Conservation (phyloP, 2,888 invertebrate species). For the Drosophila nigricruria region DNA sequence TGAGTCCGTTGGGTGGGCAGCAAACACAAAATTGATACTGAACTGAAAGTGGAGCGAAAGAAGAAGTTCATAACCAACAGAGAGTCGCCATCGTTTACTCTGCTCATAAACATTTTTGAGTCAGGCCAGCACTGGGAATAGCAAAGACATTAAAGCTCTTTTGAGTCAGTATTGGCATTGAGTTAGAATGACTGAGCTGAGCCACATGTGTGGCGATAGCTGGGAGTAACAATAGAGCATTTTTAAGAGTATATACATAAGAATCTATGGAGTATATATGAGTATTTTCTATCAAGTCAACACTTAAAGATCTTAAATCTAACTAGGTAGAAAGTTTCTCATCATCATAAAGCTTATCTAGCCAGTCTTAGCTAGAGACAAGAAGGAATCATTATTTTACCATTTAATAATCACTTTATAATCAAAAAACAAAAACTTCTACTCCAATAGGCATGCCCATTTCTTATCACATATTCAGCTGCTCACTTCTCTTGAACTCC, state of each 20-base stretch:
- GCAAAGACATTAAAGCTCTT: neutral
- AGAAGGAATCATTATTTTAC: too few relatives aligned
- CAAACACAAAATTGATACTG: neutral
- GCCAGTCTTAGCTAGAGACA: neutral
- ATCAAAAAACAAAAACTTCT: too few relatives aligned
- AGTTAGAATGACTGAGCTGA: neutral
- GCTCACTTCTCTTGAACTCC: neutral
- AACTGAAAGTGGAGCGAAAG: neutral
- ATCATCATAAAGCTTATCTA: neutral
- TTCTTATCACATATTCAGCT: neutral
- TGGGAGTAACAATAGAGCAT: too few relatives aligned
- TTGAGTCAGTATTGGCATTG: neutral
- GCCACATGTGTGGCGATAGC: too few relatives aligned
- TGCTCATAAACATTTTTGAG: neutral
- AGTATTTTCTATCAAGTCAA: too few relatives aligned
- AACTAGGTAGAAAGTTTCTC: too few relatives aligned
- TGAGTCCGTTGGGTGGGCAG: slow-evolving; percentile 4
- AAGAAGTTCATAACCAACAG: neutral
- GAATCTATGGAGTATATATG: too few relatives aligned
- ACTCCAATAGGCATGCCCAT: neutral
- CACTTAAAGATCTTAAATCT: too few relatives aligned
- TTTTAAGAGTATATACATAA: too few relatives aligned
- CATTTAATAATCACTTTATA: too few relatives aligned
- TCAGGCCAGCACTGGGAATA: neutral
- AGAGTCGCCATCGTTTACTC: neutral